Evolutionary conservation across 2,888 invertebrate species (phyloP).

Genomic region (Cheilosia impressa): DNA sequence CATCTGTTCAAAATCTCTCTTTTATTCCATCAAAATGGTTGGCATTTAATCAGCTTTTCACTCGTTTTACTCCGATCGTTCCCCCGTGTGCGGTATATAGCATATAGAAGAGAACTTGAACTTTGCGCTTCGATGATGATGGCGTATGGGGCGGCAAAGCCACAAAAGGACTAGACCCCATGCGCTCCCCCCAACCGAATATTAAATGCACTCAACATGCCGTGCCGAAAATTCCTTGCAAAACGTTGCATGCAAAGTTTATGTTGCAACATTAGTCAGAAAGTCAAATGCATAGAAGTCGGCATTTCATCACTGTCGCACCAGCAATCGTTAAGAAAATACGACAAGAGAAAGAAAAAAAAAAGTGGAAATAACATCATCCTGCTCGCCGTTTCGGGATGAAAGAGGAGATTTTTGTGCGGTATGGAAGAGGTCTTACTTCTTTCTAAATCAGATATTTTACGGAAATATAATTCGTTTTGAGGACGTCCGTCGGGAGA

Average conservation of each 20-base stretch:
- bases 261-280: conserved; percentile 74
- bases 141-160: conserved; percentile 58
- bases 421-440: conserved; percentile 18
- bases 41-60: conserved; percentile 72
- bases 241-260: conserved; percentile 72
- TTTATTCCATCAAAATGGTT: conserved; percentile 71
- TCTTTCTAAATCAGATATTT: conserved; percentile 53
- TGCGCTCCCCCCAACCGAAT: conserved; percentile 19
- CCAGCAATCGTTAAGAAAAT: conserved; percentile 41
- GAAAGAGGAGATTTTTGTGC: conserved; percentile 35
- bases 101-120: conserved; percentile 43
- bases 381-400: conserved; percentile 3
- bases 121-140: conserved; percentile 56
- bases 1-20: conserved; percentile 72
- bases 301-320: conserved; percentile 75
- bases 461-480: conserved; percentile 52
- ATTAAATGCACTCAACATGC: conserved; percentile 63
- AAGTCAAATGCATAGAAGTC: conserved; percentile 75
- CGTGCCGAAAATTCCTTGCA: conserved; percentile 61
- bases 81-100: not conserved
- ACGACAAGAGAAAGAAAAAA: not conserved
- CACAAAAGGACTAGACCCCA: conserved; percentile 35
- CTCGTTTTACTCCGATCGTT: conserved; percentile 9
- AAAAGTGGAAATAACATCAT: conserved; percentile 23
- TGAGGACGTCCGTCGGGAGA: not conserved